Conservation (phyloP, 2,888 invertebrate species). For the Lepidocyrtoides sp. region DNA sequence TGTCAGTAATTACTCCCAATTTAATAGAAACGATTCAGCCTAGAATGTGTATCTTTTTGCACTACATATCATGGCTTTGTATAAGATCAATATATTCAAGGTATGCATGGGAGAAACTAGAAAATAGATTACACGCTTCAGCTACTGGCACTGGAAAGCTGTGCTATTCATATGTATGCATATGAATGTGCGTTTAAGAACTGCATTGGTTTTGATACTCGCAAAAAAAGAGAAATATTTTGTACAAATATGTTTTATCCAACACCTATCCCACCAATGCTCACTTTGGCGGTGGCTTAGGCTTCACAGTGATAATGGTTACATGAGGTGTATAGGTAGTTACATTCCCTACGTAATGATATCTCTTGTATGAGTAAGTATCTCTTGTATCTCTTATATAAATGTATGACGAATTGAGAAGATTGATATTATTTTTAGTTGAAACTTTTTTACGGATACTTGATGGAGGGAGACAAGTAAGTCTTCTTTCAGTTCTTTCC, state of each 20-base stretch:
- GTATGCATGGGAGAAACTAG: too few species aligned
- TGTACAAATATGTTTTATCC: neutral
- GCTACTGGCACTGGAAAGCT: neutral
- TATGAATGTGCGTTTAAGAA: neutral
- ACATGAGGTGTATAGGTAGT: too few species aligned
- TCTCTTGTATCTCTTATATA: too few species aligned
- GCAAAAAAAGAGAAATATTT: neutral
- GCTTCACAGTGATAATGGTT: neutral
- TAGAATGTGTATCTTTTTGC: too few species aligned
- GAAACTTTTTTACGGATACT: constrained; percentile 66
- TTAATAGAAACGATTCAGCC: too few species aligned
- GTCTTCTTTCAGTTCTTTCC: constrained; percentile 67
- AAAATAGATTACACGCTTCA: neutral
- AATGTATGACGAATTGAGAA: constrained; percentile 26
- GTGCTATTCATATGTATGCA: neutral
- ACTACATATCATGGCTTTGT: too few species aligned
- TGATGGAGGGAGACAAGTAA: constrained; percentile 63
- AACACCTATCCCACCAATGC: neutral
- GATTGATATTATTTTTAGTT: constrained; percentile 60
- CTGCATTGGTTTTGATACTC: neutral
- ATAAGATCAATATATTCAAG: too few species aligned
- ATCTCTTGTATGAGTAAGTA: neutral
- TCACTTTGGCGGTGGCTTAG: neutral
- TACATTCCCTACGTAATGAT: neutral
- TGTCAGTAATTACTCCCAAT: constrained; percentile 10